Percentiles rank a stretch among this genome's conserved stretches.
Conservation (phyloP, 2,113 vertebrate species). For the Willisornis vidua region DNA sequence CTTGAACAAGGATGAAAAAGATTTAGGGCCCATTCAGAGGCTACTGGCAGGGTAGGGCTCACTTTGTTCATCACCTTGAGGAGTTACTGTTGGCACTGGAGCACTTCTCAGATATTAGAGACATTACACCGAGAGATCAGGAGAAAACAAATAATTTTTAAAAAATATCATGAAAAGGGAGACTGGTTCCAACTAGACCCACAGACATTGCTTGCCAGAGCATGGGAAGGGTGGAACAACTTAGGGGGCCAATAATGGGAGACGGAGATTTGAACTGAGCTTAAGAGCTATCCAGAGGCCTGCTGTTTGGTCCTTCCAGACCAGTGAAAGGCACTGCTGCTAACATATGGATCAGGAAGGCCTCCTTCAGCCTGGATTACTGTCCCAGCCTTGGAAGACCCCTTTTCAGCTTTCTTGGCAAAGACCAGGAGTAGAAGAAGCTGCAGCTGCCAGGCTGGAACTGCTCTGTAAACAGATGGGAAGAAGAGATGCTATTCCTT, state of each 20-base stretch:
- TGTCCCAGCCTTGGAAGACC: not conserved
- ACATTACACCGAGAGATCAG: not conserved
- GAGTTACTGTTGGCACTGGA: not conserved
- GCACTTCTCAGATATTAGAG: not conserved
- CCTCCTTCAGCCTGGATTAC: not conserved
- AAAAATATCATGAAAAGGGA: not conserved
- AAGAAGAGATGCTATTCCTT: not conserved
- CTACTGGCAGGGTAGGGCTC: not conserved
- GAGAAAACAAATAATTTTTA: not conserved
- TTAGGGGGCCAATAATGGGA: not conserved
- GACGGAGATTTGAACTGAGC: not conserved
- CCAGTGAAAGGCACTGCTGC: not conserved
- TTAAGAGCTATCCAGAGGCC: not conserved
- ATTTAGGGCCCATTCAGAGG: not conserved
- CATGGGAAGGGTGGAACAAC: not conserved
- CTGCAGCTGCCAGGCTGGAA: not conserved
- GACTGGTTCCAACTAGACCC: not conserved
- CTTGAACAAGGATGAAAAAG: not conserved
- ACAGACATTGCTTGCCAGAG: not conserved
- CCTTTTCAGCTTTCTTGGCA: slow-evolving; percentile 24
- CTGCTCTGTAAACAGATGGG: not conserved
- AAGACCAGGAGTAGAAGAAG: not conserved
- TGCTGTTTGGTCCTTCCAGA: not conserved
- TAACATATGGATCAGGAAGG: not conserved
- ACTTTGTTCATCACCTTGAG: not conserved